These are phyloP conservation scores for Acholoe squamosa DNA, from an alignment of 2,888 invertebrate species.

Conservation along the genomic window DNA sequence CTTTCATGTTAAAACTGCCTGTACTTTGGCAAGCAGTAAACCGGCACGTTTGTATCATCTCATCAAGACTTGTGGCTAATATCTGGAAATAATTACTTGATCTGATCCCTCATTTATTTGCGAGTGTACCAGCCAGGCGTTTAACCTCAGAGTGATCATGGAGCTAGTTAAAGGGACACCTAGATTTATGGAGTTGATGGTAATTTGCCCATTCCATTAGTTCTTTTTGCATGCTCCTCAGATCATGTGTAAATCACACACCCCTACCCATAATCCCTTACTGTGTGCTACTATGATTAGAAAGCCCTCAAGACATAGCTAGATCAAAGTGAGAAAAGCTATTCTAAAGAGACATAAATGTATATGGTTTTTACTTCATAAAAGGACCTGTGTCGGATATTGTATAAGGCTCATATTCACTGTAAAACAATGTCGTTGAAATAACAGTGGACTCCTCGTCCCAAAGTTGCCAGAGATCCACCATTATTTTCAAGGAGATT, in stretches of 20 bases:
- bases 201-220: not conserved
- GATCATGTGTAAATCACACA: slow-evolving; percentile 4
- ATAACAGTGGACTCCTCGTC: too few relatives aligned
- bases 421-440: too few relatives aligned
- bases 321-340: too few relatives aligned
- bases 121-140: not conserved
- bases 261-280: not conserved
- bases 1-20: slow-evolving; percentile 19
- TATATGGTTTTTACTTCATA: too few relatives aligned
- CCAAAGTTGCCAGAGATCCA: too few relatives aligned
- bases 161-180: slow-evolving; percentile 11
- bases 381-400: too few relatives aligned
- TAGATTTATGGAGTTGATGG: not conserved
- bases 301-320: too few relatives aligned
- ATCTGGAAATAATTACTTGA: not conserved
- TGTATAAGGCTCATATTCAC: too few relatives aligned
- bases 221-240: not conserved
- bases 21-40: slow-evolving; percentile 5
- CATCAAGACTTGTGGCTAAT: not conserved
- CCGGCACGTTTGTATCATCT: not conserved
- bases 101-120: not conserved
- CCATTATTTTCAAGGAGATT: too few relatives aligned
- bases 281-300: too few relatives aligned
- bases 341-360: too few relatives aligned
- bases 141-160: not conserved